phyloP scores from a whole-genome alignment of 2,888 invertebrate species.

The Buathra laborator region DNA sequence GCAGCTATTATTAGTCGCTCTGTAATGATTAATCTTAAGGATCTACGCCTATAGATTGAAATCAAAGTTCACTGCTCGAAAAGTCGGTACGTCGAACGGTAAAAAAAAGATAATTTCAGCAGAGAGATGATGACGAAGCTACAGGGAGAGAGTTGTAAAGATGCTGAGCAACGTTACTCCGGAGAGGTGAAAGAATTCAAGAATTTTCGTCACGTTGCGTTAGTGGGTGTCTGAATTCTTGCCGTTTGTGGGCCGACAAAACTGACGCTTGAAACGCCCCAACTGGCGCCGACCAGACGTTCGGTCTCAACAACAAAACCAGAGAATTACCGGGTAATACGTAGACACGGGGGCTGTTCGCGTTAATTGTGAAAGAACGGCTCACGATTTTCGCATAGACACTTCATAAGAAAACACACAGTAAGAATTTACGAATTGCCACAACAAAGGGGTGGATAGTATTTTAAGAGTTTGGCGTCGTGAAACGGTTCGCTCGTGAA shows the following conservation, averaged over 20 bases:
- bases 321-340: slow-evolving; percentile 65
- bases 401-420: not conserved
- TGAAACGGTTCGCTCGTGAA: not conserved
- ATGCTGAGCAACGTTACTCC: slow-evolving; percentile 26
- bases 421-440: slow-evolving; percentile 48
- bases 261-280: slow-evolving; percentile 55
- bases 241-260: slow-evolving; percentile 51
- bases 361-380: slow-evolving; percentile 61
- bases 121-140: not conserved
- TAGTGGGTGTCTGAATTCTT: slow-evolving; percentile 23
- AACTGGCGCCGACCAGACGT: slow-evolving; percentile 55
- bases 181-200: slow-evolving; percentile 26
- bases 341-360: slow-evolving; percentile 38
- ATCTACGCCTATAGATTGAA: not conserved
- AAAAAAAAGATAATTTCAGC: not conserved
- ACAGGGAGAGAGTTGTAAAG: not conserved
- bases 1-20: too few species aligned
- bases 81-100: not conserved
- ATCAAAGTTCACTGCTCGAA: not conserved
- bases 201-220: slow-evolving; percentile 56
- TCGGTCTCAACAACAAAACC: slow-evolving; percentile 38
- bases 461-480: slow-evolving; percentile 18
- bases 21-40: too few species aligned
- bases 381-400: slow-evolving; percentile 56
- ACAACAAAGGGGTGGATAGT: slow-evolving; percentile 26